Percentiles rank a stretch among this genome's conserved stretches.
phyloP scores from a whole-genome alignment of 1,140 invertebrate species.

The Musca vetustissima region DNA sequence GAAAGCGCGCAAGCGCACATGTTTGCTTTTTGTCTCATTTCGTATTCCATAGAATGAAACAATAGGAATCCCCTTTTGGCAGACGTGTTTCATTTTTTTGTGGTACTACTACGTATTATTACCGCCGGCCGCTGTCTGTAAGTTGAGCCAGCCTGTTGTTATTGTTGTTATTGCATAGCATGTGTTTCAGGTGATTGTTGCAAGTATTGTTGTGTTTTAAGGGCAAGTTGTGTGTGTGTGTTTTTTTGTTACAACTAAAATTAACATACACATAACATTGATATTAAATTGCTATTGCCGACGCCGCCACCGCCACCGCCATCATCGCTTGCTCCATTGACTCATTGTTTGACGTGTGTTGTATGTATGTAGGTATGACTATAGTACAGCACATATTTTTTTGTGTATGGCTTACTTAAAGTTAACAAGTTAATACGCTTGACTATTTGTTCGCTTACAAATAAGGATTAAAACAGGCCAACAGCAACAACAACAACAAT shows the following conservation, averaged over 20 bases:
- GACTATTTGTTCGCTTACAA: constrained; percentile 6
- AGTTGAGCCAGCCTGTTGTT: too few relatives aligned
- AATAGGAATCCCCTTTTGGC: constrained; percentile 21
- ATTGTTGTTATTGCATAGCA: background rate
- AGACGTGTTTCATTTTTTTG: background rate
- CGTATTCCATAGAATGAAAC: constrained; percentile 1
- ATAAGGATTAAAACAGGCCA: constrained; percentile 16
- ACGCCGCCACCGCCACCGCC: too few relatives aligned
- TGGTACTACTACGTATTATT: too few relatives aligned
- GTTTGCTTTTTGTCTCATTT: constrained; percentile 10
- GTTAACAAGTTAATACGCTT: constrained; percentile 15
- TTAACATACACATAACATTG: background rate
- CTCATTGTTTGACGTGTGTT: too few relatives aligned
- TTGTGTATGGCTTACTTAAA: background rate
- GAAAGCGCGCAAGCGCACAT: constrained; percentile 21
- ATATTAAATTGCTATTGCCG: too few relatives aligned
- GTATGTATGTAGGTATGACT: too few relatives aligned
- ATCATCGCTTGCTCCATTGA: too few relatives aligned
- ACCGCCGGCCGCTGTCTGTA: background rate
- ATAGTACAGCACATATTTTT: background rate
- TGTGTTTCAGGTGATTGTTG: constrained; percentile 18
- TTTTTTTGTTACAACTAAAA: constrained; percentile 3
- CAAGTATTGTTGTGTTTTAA: background rate
- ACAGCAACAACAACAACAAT: constrained; percentile 3
- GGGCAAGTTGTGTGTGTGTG: background rate